Base-by-base conservation (phyloP, 2,113 vertebrate species). In the Prinia subflava region DNA sequence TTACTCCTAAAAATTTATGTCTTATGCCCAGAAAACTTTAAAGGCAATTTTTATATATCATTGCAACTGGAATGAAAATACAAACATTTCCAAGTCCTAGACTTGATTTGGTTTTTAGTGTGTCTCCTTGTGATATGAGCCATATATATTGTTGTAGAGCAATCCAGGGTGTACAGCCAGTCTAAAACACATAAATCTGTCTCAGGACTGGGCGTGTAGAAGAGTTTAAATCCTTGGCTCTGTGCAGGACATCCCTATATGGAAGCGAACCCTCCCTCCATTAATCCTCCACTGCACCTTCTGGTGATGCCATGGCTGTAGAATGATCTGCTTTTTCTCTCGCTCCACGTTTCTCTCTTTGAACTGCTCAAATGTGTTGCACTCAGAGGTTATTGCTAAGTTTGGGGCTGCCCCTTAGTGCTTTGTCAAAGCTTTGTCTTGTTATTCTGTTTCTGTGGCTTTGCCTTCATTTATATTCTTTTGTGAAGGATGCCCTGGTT, bases 301-400 rank as follows among this genome's bases (percentile, higher is more conserved):
- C 15, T 68, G 69, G 22, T 15, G 46, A 18, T 52, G n/a, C 67
- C 0, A 3, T 14, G 44, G 31, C 28, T 49, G 33, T 28, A 42
- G 24, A 9, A 1, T 13, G 31, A 19, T 71, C 24, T 82, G 49
- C 20, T 13, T 53, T 71, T 76, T 11, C 46, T 89, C 65, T 27
- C 1, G 0, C 9, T 50, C 8, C 8, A 1, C 0, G 0, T 70
- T 53, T 65, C n/a, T n/a, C 15, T 55, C 53, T 44, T 16, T 64
- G 80, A 76, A 19, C 18, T 55, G 31, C 74, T 60, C 59, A 44
- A 11, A 25, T 39, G 14, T 27, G 25, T 35, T 64, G 69, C 7
- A 5, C 50, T 52, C 18, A 0, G 22, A 71, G 16, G 39, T 79
- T 46, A 14, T 79, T 73, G 42, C 21, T 24, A 28, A 41, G 21